Conservation (phyloP, 2,797 vertebrate genomes). For the Lemur catta region DNA sequence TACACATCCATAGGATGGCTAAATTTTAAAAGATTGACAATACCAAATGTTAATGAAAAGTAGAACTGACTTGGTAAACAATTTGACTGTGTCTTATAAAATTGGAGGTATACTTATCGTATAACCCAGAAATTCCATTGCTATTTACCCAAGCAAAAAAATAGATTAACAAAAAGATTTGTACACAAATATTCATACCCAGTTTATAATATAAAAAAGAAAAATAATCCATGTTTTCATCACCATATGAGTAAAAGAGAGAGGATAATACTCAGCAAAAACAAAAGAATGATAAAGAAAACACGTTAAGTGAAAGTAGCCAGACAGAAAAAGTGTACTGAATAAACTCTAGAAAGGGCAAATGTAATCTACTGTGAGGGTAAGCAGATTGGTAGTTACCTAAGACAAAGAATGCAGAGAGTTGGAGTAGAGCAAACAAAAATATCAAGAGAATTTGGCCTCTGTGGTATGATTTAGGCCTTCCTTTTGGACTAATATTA, state of each 20-base stretch:
- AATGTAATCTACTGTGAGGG: neutral
- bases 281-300: neutral
- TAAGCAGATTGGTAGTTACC: neutral
- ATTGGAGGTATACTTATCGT: neutral
- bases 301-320: neutral
- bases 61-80: neutral
- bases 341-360: neutral
- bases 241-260: neutral
- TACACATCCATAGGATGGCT: neutral
- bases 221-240: neutral
- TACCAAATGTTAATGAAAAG: too few species aligned
- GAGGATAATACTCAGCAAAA: neutral
- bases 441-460: neutral
- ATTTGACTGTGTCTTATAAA: neutral
- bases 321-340: neutral
- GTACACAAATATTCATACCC: neutral
- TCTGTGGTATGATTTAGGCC: neutral
- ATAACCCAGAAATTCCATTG: neutral
- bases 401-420: neutral
- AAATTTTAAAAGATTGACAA: neutral
- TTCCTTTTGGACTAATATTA: neutral
- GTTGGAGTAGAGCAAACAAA: neutral
- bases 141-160: neutral
- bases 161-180: neutral
- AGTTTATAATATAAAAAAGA: neutral